Percentiles rank a stretch among this genome's conserved stretches.
These are phyloP conservation scores for Perizoma flavofasciatum DNA, from an alignment of 2,888 invertebrate genomes.

Conservation along the genomic window DNA sequence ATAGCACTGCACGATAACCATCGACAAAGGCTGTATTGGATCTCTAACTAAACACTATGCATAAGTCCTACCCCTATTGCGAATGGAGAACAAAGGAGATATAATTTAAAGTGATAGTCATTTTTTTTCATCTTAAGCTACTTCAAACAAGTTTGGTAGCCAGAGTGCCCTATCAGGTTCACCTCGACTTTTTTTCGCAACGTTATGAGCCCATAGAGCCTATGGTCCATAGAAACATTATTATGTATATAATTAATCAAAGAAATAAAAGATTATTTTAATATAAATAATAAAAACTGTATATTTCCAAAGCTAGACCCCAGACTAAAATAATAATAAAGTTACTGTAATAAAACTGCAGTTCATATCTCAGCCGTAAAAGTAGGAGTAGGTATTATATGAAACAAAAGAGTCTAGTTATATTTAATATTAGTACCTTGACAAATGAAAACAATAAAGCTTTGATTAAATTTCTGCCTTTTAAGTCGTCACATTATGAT, in stretches of 20 bases:
- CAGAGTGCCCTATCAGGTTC: too few relatives aligned
- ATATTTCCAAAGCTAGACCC: too few relatives aligned
- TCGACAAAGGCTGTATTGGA: conserved; percentile 35
- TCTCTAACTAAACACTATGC: conserved; percentile 36
- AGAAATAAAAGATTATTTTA: too few relatives aligned
- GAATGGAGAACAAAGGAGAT: conserved; percentile 11
- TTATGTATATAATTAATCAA: too few relatives aligned
- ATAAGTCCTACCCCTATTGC: conserved; percentile 31
- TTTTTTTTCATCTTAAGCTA: too few relatives aligned
- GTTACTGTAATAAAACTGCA: conserved; percentile 17
- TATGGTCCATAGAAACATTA: too few relatives aligned
- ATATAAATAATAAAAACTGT: too few relatives aligned
- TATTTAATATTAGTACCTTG: not conserved
- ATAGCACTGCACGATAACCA: conserved; percentile 24
- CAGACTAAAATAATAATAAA: conserved; percentile 1
- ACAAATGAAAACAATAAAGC: conserved; percentile 24
- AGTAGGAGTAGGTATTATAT: conserved; percentile 9
- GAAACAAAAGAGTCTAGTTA: conserved; percentile 17
- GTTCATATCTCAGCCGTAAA: conserved; percentile 5
- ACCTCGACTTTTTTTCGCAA: too few relatives aligned
- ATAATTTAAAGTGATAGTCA: too few relatives aligned
- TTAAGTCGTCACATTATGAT: too few relatives aligned
- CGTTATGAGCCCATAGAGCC: too few relatives aligned
- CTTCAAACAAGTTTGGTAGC: too few relatives aligned
- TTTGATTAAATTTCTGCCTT: conserved; percentile 12